phyloP scores from a whole-genome alignment of 2,797 vertebrate genomes.

The Mus spretus region DNA sequence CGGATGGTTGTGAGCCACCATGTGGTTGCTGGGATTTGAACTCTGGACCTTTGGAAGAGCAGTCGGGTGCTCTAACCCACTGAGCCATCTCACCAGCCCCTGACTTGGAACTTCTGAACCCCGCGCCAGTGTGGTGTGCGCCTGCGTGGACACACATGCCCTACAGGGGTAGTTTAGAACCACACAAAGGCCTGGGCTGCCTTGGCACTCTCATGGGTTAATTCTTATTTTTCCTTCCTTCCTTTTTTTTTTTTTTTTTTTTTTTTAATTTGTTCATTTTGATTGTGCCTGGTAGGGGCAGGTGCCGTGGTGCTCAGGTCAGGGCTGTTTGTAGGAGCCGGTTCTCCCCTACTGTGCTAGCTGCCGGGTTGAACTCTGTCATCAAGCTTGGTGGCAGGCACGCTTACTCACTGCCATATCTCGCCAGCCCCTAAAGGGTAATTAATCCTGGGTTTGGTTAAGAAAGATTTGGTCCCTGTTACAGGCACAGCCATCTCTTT shows the following conservation, averaged over 20 bases:
- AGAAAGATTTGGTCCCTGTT: not conserved
- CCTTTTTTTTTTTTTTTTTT: not conserved
- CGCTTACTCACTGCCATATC: not conserved
- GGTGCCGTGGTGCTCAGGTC: no score
- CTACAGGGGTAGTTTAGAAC: accelerated
- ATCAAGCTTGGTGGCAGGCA: not conserved
- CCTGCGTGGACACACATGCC: accelerated
- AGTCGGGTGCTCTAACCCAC: no score
- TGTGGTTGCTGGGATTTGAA: no score
- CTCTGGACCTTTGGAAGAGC: no score
- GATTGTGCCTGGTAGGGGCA: not conserved
- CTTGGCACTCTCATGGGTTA: not conserved
- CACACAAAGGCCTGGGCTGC: not conserved
- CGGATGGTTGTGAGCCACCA: no score
- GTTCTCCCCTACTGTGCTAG: not conserved
- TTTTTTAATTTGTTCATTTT: not conserved
- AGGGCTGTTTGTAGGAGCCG: not conserved
- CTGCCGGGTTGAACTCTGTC: not conserved
- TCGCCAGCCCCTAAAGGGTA: not conserved
- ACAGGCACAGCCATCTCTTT: not conserved
- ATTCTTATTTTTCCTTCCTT: not conserved
- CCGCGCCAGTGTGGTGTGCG: not conserved
- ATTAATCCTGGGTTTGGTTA: not conserved
- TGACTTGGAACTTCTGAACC: not conserved
- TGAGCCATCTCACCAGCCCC: no score